Evolutionary conservation across 2,113 vertebrate genomes (phyloP).

Genomic region (Corythaeola cristata): DNA sequence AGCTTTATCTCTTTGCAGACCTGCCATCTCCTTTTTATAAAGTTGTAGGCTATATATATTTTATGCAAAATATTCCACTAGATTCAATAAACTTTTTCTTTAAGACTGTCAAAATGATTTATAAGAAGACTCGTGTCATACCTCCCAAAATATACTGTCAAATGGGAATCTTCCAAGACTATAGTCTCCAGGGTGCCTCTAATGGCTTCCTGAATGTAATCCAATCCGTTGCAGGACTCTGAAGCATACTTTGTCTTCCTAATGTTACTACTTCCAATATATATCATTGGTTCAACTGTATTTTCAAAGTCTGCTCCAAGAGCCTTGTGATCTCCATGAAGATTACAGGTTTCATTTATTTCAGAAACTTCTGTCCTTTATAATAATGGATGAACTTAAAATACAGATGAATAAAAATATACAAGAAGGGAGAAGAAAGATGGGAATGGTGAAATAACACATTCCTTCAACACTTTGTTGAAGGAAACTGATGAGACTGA

Average conservation of each 20-base stretch:
- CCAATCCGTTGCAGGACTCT: neutral
- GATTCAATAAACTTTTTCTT: neutral
- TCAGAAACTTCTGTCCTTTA: neutral
- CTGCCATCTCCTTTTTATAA: neutral
- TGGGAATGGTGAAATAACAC: neutral
- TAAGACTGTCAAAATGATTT: neutral
- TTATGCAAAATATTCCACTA: neutral
- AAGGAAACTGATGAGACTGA: neutral
- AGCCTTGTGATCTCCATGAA: neutral
- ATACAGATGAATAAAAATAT: neutral
- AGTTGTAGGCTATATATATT: neutral
- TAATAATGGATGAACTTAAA: neutral
- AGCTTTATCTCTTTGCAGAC: neutral
- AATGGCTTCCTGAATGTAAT: neutral
- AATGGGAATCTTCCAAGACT: neutral
- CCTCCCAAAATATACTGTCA: neutral
- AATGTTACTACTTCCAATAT: neutral
- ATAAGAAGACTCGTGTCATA: neutral
- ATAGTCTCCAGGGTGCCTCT: neutral
- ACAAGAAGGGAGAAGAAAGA: neutral
- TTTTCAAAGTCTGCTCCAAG: neutral
- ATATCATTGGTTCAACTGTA: neutral
- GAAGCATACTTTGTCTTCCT: neutral
- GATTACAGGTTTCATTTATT: neutral
- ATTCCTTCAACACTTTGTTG: neutral